Evolutionary conservation across 2,113 vertebrate species (phyloP).

Genomic region (Carlito syrichta): DNA sequence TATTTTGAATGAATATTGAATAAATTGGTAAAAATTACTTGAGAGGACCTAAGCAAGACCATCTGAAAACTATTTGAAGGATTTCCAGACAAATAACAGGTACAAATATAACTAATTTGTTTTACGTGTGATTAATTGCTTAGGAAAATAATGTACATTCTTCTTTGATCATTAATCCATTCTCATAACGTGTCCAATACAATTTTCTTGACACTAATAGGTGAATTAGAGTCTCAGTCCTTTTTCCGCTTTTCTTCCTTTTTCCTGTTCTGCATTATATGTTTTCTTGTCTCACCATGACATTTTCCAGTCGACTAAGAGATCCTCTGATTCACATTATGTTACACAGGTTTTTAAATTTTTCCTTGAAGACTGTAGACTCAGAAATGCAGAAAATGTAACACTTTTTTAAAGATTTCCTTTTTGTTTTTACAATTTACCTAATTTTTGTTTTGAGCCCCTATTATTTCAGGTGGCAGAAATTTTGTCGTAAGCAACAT

Average conservation of each 20-base stretch:
- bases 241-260: background rate
- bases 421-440: background rate
- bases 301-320: background rate
- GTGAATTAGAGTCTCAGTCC: background rate
- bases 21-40: background rate
- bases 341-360: background rate
- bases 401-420: background rate
- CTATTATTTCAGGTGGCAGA: background rate
- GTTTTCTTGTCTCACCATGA: background rate
- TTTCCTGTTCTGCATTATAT: background rate
- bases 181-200: background rate
- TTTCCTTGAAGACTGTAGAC: background rate
- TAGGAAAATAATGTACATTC: background rate
- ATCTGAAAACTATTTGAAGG: background rate
- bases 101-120: background rate
- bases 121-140: background rate
- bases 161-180: slow-evolving; percentile 12
- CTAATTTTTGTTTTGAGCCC: background rate
- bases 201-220: background rate
- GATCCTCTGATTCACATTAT: background rate
- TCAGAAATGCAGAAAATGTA: background rate
- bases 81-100: background rate
- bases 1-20: background rate
- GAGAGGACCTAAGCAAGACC: background rate
- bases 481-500: background rate